Conservation (phyloP, 2,113 vertebrate genomes). For the Baryphthengus martii region DNA sequence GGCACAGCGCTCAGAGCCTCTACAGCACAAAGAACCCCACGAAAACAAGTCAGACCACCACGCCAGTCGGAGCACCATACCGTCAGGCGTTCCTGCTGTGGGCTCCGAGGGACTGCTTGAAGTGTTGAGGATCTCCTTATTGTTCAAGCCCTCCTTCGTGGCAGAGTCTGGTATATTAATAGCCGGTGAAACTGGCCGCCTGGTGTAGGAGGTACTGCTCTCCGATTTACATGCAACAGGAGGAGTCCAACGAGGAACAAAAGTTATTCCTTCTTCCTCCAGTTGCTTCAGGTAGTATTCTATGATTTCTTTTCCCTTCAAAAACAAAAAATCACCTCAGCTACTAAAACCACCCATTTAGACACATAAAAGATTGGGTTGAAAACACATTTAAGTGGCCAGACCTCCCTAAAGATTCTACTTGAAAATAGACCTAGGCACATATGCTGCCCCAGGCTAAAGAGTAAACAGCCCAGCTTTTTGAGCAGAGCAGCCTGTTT, state of each 20-base stretch:
- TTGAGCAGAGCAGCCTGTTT: neutral
- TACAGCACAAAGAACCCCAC: neutral
- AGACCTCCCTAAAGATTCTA: neutral
- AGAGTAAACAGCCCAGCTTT: neutral
- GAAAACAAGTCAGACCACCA: neutral
- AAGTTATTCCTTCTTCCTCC: constrained; percentile 87
- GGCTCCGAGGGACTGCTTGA: constrained; percentile 71
- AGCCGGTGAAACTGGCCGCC: constrained; percentile 53
- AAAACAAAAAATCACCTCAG: neutral
- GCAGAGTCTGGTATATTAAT: constrained; percentile 66
- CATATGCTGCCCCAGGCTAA: neutral
- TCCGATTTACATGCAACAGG: constrained; percentile 59
- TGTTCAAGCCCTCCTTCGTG: constrained; percentile 61
- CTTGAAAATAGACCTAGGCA: neutral
- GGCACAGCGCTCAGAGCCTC: neutral
- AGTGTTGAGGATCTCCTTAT: constrained; percentile 65
- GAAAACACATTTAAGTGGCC: neutral
- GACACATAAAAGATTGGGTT: neutral
- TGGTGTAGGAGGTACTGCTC: neutral
- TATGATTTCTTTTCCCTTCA: constrained; percentile 95
- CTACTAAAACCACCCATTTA: neutral
- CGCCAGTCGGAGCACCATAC: constrained; percentile 42
- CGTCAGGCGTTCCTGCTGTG: constrained; percentile 78
- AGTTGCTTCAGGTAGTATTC: constrained; percentile 91
- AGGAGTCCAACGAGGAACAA: constrained; percentile 86